Evolutionary conservation across 1,140 invertebrate genomes (phyloP), one percentile per base, ranked within the genome.

Genomic region (Acromyrmex echinatior): DNA sequence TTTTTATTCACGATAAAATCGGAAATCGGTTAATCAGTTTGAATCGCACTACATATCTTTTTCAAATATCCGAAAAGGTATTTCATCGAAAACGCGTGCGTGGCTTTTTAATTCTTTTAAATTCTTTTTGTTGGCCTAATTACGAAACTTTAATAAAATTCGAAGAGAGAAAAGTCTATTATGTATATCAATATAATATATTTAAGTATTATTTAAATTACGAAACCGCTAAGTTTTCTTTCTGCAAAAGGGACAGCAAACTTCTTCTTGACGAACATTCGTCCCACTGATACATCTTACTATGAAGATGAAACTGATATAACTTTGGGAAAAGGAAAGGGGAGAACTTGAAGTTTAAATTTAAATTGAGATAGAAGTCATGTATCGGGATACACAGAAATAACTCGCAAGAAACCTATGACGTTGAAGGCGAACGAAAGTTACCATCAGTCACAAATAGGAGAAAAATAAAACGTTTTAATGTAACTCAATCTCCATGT

Each of bases 331-430:
- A 28, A 60, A 35, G 45, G 25, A 18, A 16, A 2, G 5, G 16
- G 0, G 9, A 18, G 16, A 10, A 12, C 18, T 31, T 12, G 10
- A 35, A 60, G 58, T 82, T 85, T 60, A 53, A 90, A 90, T 88
- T 80, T 87, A 88, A 87, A 91, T 88, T 88, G 58, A 53, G 35
- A 49, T 10, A 60, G 86, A 82, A 91, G 70, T 74, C 63, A 80
- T 53, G 58, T 86, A 87, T 90, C 81, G 85, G 70, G 31, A 86
- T 62, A 86, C 31, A 56, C 45, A 77, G 70, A 70, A 88, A 86
- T 91, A 88, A 87, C 79, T 90, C 53, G 78, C 60, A 66, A 31
- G 31, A 88, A 91, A 86, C 78, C 66, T 81, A 53, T 14, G 45
- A 65, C 28, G 53, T 35, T 28, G 63, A 18, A 28, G 18, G 6